A percentile compares a stretch with the other conserved stretches of the same genome.
These are phyloP conservation scores for Zingel zingel DNA, from an alignment of 2,113 vertebrate species.

Conservation along the genomic window DNA sequence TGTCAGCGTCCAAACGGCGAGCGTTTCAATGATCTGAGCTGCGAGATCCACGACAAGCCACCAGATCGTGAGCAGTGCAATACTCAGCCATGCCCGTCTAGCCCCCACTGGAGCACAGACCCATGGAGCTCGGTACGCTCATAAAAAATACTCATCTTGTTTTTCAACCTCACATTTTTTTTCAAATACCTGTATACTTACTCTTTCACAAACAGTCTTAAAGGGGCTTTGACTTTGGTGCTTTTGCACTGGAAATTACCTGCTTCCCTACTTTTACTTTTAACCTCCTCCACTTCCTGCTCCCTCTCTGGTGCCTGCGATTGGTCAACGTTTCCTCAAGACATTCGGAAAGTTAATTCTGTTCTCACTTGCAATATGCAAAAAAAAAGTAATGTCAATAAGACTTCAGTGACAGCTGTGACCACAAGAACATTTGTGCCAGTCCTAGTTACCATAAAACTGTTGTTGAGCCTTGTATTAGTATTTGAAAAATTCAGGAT, in stretches of 20 bases:
- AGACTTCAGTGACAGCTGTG: constrained; percentile 72
- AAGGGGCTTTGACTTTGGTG: constrained; percentile 49
- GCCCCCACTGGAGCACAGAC: constrained; percentile 92
- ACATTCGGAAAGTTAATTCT: constrained; percentile 56
- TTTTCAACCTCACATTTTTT: constrained; percentile 58
- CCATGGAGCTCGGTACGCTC: constrained; percentile 99
- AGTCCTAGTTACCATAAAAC: constrained; percentile 58
- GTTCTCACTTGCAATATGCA: constrained; percentile 49
- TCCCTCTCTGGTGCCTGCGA: constrained; percentile 55
- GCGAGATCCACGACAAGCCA: constrained; percentile 97
- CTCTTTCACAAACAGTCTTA: constrained; percentile 43
- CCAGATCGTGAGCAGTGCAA: constrained; percentile 98
- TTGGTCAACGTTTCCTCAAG: constrained; percentile 55
- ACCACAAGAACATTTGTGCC: constrained; percentile 62
- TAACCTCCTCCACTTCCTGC: constrained; percentile 54
- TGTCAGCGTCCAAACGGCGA: constrained; percentile 95
- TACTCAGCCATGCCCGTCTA: constrained; percentile 90
- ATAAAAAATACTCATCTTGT: constrained; percentile 83
- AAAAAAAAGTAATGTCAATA: constrained; percentile 54
- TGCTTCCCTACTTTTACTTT: constrained; percentile 38
- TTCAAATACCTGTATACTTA: constrained; percentile 49
- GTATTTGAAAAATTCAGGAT: constrained; percentile 73
- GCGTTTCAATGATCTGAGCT: constrained; percentile 95
- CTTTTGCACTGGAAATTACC: constrained; percentile 40
- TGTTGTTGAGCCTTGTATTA: constrained; percentile 67